phyloP scores from a whole-genome alignment of 1,140 invertebrate species.

The Pachyrhynchus sulphureomaculatus region DNA sequence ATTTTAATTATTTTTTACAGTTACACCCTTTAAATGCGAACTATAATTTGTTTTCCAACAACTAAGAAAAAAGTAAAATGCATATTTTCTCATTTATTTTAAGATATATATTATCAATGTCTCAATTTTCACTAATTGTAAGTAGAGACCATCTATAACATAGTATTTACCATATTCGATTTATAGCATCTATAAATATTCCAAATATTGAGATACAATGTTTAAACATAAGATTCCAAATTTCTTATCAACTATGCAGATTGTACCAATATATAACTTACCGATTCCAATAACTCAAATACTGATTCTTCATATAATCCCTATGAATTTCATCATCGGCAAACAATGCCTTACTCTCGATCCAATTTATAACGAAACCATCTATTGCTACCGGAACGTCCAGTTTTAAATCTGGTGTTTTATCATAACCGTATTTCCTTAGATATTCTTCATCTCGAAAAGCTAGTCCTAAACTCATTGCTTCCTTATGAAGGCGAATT shows the following conservation, averaged over 20 bases:
- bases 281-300: constrained; percentile 89
- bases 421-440: constrained; percentile 83
- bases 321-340: constrained; percentile 81
- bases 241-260: neutral
- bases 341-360: constrained; percentile 95
- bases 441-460: constrained; percentile 83
- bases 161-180: too few relatives aligned
- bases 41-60: too few relatives aligned
- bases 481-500: constrained; percentile 61
- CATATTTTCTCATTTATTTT: neutral
- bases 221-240: neutral
- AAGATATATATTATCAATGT: too few relatives aligned
- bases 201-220: too few relatives aligned
- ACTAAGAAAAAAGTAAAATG: too few relatives aligned
- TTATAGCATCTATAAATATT: too few relatives aligned
- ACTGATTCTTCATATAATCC: constrained; percentile 84
- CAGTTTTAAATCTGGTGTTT: constrained; percentile 92
- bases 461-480: constrained; percentile 61
- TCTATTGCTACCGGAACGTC: constrained; percentile 86
- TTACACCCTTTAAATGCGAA: too few relatives aligned
- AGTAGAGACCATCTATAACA: too few relatives aligned
- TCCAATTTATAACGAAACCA: constrained; percentile 90
- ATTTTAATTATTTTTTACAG: too few relatives aligned
- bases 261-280: constrained; percentile 41
- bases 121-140: too few relatives aligned